phyloP scores from a whole-genome alignment of 2,888 invertebrate genomes.

The Odontocerum albicorne region DNA sequence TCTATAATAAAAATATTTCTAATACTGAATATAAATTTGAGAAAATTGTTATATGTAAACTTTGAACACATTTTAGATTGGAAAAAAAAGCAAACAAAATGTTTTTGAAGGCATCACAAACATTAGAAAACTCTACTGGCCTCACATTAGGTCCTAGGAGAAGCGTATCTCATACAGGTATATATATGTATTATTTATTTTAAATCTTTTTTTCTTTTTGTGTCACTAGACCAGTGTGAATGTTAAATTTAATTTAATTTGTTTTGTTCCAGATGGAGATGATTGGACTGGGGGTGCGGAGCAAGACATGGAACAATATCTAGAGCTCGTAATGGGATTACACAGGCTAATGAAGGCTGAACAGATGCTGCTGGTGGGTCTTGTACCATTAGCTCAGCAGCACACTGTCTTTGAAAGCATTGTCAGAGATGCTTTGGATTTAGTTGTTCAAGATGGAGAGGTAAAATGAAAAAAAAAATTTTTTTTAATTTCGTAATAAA shows the following conservation, averaged over 20 bases:
- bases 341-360: conserved; percentile 88
- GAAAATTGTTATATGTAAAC: too few relatives aligned
- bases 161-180: conserved; percentile 41
- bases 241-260: neutral
- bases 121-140: conserved; percentile 79
- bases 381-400: conserved; percentile 80
- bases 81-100: conserved; percentile 83
- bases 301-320: conserved; percentile 81
- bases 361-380: conserved; percentile 77
- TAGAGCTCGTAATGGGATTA: conserved; percentile 79
- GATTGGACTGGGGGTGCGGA: conserved; percentile 58
- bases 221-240: neutral
- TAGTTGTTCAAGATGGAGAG: conserved; percentile 86
- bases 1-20: too few relatives aligned
- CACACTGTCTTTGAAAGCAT: conserved; percentile 82
- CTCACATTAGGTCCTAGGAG: conserved; percentile 71
- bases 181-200: neutral
- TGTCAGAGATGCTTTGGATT: conserved; percentile 80
- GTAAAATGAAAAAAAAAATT: too few relatives aligned
- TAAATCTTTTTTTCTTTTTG: neutral
- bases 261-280: conserved; percentile 29
- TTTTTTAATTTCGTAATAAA: too few relatives aligned
- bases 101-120: conserved; percentile 81
- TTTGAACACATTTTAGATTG: conserved; percentile 62
- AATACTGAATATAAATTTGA: too few relatives aligned